phyloP scores from a whole-genome alignment of 2,888 invertebrate genomes.

The Amiota mariae region DNA sequence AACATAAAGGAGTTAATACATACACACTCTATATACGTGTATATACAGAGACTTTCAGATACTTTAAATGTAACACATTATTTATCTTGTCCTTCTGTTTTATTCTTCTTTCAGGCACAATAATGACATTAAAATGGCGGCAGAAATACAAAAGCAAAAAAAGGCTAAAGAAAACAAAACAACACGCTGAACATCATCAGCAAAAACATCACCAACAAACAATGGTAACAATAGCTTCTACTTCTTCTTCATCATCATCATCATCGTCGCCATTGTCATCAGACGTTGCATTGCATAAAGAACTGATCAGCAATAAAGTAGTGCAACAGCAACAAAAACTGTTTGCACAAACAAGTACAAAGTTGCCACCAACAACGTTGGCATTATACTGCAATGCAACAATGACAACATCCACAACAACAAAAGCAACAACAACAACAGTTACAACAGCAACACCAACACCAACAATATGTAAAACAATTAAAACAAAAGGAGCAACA shows the following conservation, averaged over 20 bases:
- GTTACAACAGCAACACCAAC: conserved; percentile 42
- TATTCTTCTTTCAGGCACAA: conserved; percentile 57
- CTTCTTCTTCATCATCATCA: too few species aligned
- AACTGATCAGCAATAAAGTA: conserved; percentile 35
- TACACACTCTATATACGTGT: not conserved
- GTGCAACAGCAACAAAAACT: conserved; percentile 4
- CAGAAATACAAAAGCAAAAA: conserved; percentile 71
- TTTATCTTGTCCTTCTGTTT: conserved; percentile 6
- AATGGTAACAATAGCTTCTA: conserved; percentile 46
- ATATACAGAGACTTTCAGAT: not conserved
- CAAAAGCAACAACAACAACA: conserved; percentile 32
- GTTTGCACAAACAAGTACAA: conserved; percentile 34
- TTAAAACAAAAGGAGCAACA: conserved; percentile 42
- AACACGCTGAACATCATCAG: conserved; percentile 40
- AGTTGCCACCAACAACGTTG: conserved; percentile 39
- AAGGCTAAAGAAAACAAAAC: conserved; percentile 61
- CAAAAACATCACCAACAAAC: conserved; percentile 37
- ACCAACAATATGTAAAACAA: conserved; percentile 51
- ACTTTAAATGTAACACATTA: conserved; percentile 6
- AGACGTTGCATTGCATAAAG: conserved; percentile 6
- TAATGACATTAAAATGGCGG: conserved; percentile 72
- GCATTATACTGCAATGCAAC: conserved; percentile 17
- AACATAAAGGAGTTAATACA: not conserved
- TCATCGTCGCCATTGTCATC: too few species aligned
- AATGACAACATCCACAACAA: conserved; percentile 39